Evolutionary conservation across 2,797 vertebrate genomes (phyloP).

Genomic region (Platyrinchus mystaceus): DNA sequence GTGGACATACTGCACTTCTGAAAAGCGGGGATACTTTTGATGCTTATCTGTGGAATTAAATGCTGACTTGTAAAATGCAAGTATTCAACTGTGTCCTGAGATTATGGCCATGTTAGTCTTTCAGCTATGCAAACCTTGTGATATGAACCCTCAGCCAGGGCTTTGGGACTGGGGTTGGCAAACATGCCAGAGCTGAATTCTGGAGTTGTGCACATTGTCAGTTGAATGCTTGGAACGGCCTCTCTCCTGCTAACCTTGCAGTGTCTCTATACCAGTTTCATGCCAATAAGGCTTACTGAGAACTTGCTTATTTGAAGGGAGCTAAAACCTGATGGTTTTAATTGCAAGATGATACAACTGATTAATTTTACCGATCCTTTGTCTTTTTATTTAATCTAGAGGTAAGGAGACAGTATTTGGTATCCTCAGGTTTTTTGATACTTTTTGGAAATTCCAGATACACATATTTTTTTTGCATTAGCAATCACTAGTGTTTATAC

Average conservation of each 20-base stretch:
- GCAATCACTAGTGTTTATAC: slow-evolving; percentile 28
- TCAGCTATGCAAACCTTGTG: background rate
- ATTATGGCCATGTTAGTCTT: background rate
- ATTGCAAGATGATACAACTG: background rate
- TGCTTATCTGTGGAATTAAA: background rate
- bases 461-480: slow-evolving; percentile 49
- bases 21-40: background rate
- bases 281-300: background rate
- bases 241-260: background rate
- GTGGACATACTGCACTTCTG: background rate
- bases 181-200: background rate
- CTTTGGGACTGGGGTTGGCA: background rate
- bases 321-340: background rate
- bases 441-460: background rate
- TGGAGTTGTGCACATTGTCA: background rate
- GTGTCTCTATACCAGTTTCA: background rate
- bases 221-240: background rate
- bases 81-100: background rate
- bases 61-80: background rate
- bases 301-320: background rate
- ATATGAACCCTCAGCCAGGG: background rate
- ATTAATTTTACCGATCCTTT: background rate
- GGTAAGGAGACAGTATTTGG: background rate
- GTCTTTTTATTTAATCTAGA: background rate
- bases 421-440: background rate